These are phyloP conservation scores for Anoplius nigerrimus DNA, from an alignment of 2,888 invertebrate species.

Conservation along the genomic window DNA sequence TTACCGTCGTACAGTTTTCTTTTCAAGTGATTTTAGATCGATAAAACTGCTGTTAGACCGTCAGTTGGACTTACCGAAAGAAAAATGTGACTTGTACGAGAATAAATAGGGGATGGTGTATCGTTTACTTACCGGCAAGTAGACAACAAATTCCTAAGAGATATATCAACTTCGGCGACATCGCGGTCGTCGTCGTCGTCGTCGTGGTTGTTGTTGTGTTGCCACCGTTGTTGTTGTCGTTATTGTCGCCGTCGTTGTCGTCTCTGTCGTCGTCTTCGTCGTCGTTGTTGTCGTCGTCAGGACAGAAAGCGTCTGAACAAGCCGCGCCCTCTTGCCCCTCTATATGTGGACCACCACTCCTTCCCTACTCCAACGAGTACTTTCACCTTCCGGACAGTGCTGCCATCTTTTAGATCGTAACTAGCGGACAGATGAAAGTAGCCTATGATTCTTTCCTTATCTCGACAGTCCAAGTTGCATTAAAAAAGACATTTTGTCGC, in stretches of 20 bases:
- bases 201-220: slow-evolving; percentile 44
- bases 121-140: slow-evolving; percentile 68
- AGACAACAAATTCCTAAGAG: slow-evolving; percentile 68
- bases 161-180: slow-evolving; percentile 71
- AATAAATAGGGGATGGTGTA: slow-evolving; percentile 10
- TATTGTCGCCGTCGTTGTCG: slow-evolving; percentile 61
- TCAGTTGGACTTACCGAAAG: too few species aligned
- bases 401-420: slow-evolving; percentile 59
- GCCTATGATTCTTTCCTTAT: too few species aligned
- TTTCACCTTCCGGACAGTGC: slow-evolving; percentile 72
- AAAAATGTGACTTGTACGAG: too few species aligned
- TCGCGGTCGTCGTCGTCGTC: slow-evolving; percentile 56
- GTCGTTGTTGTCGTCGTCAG: slow-evolving; percentile 63
- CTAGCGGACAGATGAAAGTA: neutral
- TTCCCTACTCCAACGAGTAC: slow-evolving; percentile 62
- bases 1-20: too few species aligned
- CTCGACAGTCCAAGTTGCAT: too few species aligned
- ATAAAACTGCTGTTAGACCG: too few species aligned
- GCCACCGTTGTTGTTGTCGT: slow-evolving; percentile 61
- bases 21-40: too few species aligned
- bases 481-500: neutral
- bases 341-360: slow-evolving; percentile 74
- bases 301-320: slow-evolving; percentile 73
- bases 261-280: slow-evolving; percentile 46
- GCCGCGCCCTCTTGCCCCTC: slow-evolving; percentile 75